Evolutionary conservation across 2,113 vertebrate species (phyloP).

Genomic region (Zosterops lateralis): DNA sequence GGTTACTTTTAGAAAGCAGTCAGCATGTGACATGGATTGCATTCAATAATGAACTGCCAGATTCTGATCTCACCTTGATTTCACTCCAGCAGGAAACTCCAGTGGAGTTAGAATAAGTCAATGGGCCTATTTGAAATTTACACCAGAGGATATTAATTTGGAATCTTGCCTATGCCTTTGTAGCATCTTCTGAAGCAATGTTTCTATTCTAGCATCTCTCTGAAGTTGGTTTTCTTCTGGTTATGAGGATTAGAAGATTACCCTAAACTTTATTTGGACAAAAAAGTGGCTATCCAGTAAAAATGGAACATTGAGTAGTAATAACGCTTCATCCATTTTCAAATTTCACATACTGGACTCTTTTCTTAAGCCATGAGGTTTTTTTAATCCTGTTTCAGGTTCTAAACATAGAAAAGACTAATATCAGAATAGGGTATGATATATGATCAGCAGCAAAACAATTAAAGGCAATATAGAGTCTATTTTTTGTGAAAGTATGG

Average conservation of each 20-base stretch:
- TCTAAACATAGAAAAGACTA: not conserved
- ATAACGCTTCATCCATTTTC: not conserved
- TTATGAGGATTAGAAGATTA: not conserved
- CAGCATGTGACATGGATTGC: not conserved
- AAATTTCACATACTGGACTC: not conserved
- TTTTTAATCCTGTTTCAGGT: not conserved
- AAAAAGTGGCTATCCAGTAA: not conserved
- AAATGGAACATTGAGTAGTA: not conserved
- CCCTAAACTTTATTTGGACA: not conserved
- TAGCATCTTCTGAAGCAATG: not conserved
- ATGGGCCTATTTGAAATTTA: not conserved
- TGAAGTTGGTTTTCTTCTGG: not conserved
- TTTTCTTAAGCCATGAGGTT: not conserved
- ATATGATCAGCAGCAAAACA: not conserved
- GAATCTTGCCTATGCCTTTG: not conserved
- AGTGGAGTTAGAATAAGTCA: slow-evolving; percentile 18
- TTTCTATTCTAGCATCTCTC: not conserved
- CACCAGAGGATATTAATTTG: slow-evolving; percentile 35
- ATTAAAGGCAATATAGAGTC: not conserved
- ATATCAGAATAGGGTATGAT: not conserved
- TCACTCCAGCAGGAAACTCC: slow-evolving; percentile 14
- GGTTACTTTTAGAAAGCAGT: slow-evolving; percentile 13
- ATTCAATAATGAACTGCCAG: not conserved
- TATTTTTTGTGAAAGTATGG: not conserved
- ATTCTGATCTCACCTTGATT: slow-evolving; percentile 28